Percentiles rank a stretch among this genome's conserved stretches.
Evolutionary conservation across 2,113 vertebrate genomes (phyloP).

Genomic region (Chloebia gouldiae): DNA sequence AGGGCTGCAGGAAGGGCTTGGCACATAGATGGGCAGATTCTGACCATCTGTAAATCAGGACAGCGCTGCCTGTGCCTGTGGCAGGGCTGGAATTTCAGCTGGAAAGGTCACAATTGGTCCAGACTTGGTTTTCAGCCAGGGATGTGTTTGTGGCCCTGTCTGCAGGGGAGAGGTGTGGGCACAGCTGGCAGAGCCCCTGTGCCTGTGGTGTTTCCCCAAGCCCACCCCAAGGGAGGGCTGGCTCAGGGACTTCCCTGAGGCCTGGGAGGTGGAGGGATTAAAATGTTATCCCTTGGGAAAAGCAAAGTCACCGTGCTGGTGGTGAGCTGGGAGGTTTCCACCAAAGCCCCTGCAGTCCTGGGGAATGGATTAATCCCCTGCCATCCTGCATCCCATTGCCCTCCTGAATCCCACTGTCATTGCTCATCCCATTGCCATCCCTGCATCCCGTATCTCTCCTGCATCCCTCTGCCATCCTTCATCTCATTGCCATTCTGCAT

Average conservation of each 20-base stretch:
- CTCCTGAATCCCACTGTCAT: no score
- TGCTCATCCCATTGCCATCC: no score
- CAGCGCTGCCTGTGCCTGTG: neutral
- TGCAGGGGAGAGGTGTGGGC: neutral
- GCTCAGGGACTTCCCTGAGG: neutral
- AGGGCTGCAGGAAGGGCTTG: neutral
- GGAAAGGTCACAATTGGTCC: neutral
- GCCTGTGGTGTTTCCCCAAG: rapidly evolving
- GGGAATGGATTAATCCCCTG: neutral
- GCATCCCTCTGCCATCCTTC: rapidly evolving
- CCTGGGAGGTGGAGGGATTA: neutral
- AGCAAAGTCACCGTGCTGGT: rapidly evolving
- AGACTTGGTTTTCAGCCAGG: neutral
- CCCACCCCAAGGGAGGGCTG: rapidly evolving
- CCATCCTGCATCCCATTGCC: rapidly evolving
- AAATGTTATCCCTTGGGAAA: neutral
- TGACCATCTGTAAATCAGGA: neutral
- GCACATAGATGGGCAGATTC: neutral
- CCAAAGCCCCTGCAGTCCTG: neutral
- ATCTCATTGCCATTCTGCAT: rapidly evolving
- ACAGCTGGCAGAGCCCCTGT: neutral
- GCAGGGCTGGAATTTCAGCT: neutral
- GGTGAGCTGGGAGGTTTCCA: neutral
- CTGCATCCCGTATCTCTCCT: rapidly evolving
- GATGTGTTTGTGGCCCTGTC: neutral